A percentile compares a stretch with the other conserved stretches of the same genome.
Evolutionary conservation across 2,113 vertebrate species (phyloP).

Genomic region (Haemorhous mexicanus): DNA sequence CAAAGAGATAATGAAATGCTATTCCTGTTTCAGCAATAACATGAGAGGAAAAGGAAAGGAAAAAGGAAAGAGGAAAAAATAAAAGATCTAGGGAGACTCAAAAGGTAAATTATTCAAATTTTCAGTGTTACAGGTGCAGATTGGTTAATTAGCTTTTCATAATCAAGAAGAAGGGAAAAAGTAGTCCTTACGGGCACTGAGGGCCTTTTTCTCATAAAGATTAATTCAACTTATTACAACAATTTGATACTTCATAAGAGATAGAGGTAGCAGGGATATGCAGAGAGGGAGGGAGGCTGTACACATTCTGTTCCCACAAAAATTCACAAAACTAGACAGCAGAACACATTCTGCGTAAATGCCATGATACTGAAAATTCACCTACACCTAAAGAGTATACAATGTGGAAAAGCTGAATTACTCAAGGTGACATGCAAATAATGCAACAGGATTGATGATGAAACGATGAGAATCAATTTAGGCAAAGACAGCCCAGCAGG

Average conservation of each 20-base stretch:
- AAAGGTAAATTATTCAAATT: neutral
- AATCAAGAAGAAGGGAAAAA: neutral
- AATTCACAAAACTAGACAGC: neutral
- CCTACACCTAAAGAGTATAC: neutral
- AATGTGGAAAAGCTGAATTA: neutral
- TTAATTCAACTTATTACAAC: neutral
- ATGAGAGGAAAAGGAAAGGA: neutral
- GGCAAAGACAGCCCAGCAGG: neutral
- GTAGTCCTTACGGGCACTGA: neutral
- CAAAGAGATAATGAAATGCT: neutral
- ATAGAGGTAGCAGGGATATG: neutral
- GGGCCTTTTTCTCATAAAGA: neutral
- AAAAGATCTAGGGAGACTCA: neutral
- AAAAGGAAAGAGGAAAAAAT: neutral
- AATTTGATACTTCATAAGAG: neutral
- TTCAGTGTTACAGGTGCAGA: neutral
- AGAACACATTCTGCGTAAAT: neutral
- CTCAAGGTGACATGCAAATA: neutral
- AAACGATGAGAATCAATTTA: neutral
- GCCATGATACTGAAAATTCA: neutral
- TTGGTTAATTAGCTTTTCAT: neutral
- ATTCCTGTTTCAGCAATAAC: neutral
- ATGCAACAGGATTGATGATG: neutral
- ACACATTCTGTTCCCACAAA: neutral
- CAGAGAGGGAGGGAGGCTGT: neutral